These are phyloP conservation scores for Epistrophe eligans DNA, from an alignment of 2,888 invertebrate genomes.

Conservation along the genomic window DNA sequence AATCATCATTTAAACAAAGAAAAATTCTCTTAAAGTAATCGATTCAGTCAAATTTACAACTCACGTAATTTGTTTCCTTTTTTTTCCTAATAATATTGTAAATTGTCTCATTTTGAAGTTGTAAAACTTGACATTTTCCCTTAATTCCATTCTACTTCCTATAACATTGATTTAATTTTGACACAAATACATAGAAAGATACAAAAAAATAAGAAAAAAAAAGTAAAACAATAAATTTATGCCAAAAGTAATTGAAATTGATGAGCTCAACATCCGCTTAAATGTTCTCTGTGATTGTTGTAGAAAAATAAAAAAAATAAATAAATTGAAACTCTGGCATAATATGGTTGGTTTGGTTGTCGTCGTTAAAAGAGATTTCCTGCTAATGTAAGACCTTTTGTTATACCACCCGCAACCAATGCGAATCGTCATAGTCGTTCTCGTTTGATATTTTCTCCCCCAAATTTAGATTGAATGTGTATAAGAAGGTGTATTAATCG, in stretches of 20 bases:
- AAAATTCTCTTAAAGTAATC: not conserved
- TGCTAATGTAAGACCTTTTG: conserved; percentile 8
- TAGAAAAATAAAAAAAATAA: conserved; percentile 3
- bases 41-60: not conserved
- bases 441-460: conserved; percentile 5
- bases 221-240: conserved; percentile 36
- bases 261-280: conserved; percentile 49
- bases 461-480: conserved; percentile 26
- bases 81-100: not conserved
- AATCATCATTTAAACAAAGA: not conserved
- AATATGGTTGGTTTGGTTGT: not conserved
- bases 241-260: conserved; percentile 67
- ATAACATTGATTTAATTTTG: conserved; percentile 18
- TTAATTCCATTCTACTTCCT: not conserved
- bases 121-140: conserved; percentile 12
- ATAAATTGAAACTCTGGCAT: conserved; percentile 1
- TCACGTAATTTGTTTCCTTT: not conserved
- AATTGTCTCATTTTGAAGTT: not conserved
- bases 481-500: conserved; percentile 48
- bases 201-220: not conserved
- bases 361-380: conserved; percentile 15
- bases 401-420: not conserved
- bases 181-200: not conserved
- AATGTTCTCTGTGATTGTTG: conserved; percentile 17
- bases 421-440: not conserved